Evolutionary conservation across 1,140 invertebrate genomes (phyloP), one percentile per base, ranked within the genome.

Genomic region (Zaprionus africanus): DNA sequence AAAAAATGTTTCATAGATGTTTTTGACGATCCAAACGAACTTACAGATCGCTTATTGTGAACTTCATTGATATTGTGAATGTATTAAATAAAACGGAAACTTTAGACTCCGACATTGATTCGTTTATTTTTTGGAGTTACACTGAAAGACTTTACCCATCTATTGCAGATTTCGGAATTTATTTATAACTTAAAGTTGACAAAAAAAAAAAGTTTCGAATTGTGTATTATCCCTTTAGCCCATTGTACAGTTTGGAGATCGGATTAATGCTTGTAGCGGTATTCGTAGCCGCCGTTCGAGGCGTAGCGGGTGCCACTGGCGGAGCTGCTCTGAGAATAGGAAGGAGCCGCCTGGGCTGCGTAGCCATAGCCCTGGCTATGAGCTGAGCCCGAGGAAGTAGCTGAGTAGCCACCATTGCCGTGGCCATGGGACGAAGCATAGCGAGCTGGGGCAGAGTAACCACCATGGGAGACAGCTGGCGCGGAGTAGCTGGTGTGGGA

Each of bases 241-340:
- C 70, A 56, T 19, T 12, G 49, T 11, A 54, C 6, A 51, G 5
- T 22, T n/a, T 22, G n/a, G 65, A 68, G 65, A 68, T 68, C 64
- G 67, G 15, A 24, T 76, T 73, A 82, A 28, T 86, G 64, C 62
- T 71, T 77, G 22, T 82, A 62, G 24, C 82, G 82, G 56, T 87
- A 87, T 28, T 62, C 69, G 31, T 87, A 87, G 26, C 83, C 83
- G 12, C 83, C 83, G 24, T 87, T 87, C 9, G 83, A 51, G 19
- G 65, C 83, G 24, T 80, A 80, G 15, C 60, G 68, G 17, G 78
- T 80, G 26, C 69, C 74, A 6, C 56, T 56, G 2, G 57, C 28
- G 2, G 71, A 56, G 31, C 49, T 17, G 19, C 71, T 22, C 26
- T 51, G 49, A 11, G 56, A 7, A 17, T 64, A 71, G 62, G 7